A percentile compares a stretch with the other conserved stretches of the same genome.
phyloP scores from a whole-genome alignment of 2,888 invertebrate species.

The Melinopterus prodromus region DNA sequence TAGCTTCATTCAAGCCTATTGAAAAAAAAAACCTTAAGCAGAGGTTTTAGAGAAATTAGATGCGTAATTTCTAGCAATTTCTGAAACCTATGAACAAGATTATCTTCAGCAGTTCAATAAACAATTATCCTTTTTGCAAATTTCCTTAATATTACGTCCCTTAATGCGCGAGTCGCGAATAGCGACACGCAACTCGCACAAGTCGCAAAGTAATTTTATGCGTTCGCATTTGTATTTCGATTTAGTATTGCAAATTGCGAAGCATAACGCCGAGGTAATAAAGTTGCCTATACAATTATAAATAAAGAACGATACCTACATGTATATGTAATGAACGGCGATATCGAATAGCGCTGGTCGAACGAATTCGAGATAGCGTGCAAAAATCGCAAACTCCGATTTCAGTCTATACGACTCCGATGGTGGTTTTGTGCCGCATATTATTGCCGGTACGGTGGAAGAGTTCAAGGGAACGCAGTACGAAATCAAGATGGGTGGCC shows the following conservation, averaged over 20 bases:
- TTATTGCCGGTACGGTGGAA: constrained; percentile 13
- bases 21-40: too few species aligned
- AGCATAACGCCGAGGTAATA: neutral
- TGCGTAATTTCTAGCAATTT: too few species aligned
- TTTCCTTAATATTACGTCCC: constrained; percentile 4
- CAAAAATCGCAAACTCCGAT: constrained; percentile 8
- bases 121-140: neutral
- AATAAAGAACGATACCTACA: constrained; percentile 19
- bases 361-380: constrained; percentile 9
- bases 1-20: too few species aligned
- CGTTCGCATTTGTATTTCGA: neutral
- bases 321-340: constrained; percentile 17
- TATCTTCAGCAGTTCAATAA: too few species aligned
- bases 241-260: neutral
- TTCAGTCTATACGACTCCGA: constrained; percentile 12
- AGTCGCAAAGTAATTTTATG: neutral
- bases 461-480: constrained; percentile 15
- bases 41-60: too few species aligned
- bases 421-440: neutral
- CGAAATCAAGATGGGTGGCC: constrained; percentile 25
- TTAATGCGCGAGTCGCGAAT: neutral
- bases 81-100: too few species aligned
- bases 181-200: neutral
- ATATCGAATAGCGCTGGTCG: constrained; percentile 16
- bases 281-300: constrained; percentile 21